Conservation (phyloP, 2,888 invertebrate genomes). For the Mesorhabditis belari region DNA sequence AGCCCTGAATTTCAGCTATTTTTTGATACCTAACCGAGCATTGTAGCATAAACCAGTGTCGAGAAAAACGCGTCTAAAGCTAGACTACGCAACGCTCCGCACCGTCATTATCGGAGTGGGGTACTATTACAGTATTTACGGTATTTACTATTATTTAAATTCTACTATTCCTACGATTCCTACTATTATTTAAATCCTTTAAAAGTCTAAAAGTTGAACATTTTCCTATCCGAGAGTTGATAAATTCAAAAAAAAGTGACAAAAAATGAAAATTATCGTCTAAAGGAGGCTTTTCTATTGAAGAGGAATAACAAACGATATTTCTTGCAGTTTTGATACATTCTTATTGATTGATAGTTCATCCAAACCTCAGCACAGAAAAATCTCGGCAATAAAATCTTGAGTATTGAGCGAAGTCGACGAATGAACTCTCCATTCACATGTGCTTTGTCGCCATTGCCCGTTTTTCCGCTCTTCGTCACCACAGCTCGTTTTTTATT, state of each 20-base stretch:
- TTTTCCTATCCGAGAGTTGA: no score
- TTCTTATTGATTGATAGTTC: background rate
- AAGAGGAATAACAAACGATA: background rate
- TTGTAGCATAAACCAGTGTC: no score
- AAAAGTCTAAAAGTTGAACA: no score
- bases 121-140: no score
- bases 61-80: no score
- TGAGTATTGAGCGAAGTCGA: slow-evolving; percentile 33
- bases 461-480: slow-evolving; percentile 5
- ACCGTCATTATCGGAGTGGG: background rate
- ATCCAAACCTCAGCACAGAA: slow-evolving; percentile 36
- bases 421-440: slow-evolving; percentile 33
- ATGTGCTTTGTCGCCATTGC: slow-evolving; percentile 11
- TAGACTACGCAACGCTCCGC: no score
- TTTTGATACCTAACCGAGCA: no score
- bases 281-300: no score
- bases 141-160: no score
- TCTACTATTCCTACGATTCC: background rate
- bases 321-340: background rate
- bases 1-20: no score
- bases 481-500: background rate
- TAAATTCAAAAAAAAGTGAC: background rate
- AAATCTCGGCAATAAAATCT: slow-evolving; percentile 38
- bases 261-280: background rate
- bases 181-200: background rate